Percentiles rank a stretch among this genome's conserved stretches.
phyloP scores from a whole-genome alignment of 2,888 invertebrate species.

The Rosalia funebris region DNA sequence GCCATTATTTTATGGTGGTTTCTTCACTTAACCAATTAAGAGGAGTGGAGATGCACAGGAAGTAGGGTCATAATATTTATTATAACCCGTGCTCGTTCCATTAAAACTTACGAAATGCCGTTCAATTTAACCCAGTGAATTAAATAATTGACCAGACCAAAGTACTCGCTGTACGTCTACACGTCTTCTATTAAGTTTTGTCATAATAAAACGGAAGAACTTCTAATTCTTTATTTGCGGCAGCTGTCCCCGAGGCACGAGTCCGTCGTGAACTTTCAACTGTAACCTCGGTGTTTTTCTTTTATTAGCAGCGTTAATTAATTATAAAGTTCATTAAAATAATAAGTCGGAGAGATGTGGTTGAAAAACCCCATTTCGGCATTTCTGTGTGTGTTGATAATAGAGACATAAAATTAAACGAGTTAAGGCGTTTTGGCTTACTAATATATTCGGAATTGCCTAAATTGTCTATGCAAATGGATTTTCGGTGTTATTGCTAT shows the following conservation, averaged over 20 bases:
- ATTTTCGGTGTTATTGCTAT: not conserved
- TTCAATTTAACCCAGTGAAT: conserved; percentile 60
- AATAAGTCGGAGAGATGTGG: not conserved
- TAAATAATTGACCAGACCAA: conserved; percentile 58
- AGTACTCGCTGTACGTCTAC: conserved; percentile 35
- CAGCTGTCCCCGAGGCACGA: conserved; percentile 43
- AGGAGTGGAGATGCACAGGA: conserved; percentile 55
- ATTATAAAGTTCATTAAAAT: conserved; percentile 13
- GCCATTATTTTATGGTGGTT: conserved; percentile 44
- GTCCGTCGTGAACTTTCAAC: conserved; percentile 39
- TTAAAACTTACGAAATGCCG: conserved; percentile 61
- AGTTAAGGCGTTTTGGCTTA: conserved; percentile 1
- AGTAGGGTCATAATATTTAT: conserved; percentile 64
- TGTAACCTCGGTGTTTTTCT: conserved; percentile 27
- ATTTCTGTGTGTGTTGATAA: not conserved
- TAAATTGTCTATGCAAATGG: not conserved
- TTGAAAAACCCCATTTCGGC: not conserved
- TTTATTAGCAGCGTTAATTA: conserved; percentile 22
- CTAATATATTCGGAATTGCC: no score
- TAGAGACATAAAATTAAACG: not conserved
- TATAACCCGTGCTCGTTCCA: conserved; percentile 62
- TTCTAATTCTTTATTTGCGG: conserved; percentile 34
- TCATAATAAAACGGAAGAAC: conserved; percentile 42
- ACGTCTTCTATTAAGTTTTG: conserved; percentile 35
- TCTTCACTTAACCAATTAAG: conserved; percentile 57